A percentile compares a stretch with the other conserved stretches of the same genome.
These are phyloP conservation scores for Lates calcarifer DNA, from an alignment of 2,113 vertebrate species.

Conservation along the genomic window DNA sequence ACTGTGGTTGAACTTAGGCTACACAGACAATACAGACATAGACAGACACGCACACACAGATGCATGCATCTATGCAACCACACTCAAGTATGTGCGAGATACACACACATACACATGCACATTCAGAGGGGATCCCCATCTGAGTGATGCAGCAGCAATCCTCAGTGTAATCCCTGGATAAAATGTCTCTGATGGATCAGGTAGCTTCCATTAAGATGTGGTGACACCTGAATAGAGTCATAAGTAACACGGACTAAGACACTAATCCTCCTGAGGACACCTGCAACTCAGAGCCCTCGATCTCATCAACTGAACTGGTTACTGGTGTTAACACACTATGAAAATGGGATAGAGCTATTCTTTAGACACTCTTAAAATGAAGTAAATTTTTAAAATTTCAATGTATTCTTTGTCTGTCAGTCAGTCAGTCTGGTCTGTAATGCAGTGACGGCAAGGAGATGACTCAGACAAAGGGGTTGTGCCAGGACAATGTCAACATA, in stretches of 20 bases:
- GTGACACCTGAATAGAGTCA: conserved; percentile 53
- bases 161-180: conserved; percentile 63
- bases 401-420: background rate
- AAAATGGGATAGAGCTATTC: background rate
- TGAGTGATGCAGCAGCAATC: conserved; percentile 52
- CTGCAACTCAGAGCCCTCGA: conserved; percentile 1
- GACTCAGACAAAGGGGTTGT: conserved; percentile 69
- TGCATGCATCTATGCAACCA: conserved; percentile 28
- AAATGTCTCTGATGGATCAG: conserved; percentile 46
- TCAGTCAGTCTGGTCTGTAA: conserved; percentile 23
- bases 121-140: conserved; percentile 73
- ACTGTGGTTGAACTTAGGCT: conserved; percentile 36
- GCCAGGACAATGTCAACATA: conserved; percentile 73
- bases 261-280: conserved; percentile 38
- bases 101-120: conserved; percentile 1
- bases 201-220: conserved; percentile 23
- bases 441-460: conserved; percentile 22
- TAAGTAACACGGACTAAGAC: background rate
- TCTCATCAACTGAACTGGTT: background rate
- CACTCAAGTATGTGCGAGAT: conserved; percentile 22
- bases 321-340: background rate
- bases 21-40: conserved; percentile 32
- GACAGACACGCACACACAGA: conserved; percentile 6
- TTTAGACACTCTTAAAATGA: background rate
- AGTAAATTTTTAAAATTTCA: background rate